phyloP scores from a whole-genome alignment of 2,797 vertebrate genomes.

The Anableps anableps region DNA sequence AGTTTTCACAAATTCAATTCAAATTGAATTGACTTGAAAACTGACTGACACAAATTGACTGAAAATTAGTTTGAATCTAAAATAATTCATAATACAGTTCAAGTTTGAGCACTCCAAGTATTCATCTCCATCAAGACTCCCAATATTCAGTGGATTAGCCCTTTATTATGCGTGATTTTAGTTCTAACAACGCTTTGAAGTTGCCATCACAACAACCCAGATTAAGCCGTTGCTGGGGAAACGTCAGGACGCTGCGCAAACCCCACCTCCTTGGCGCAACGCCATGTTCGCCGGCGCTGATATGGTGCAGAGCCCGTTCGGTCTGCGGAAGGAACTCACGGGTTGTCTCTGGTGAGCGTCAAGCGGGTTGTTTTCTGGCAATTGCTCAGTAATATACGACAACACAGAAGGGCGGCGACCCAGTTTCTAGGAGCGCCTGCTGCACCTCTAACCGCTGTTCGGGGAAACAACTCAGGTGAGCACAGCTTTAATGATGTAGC shows the following conservation, averaged over 20 bases:
- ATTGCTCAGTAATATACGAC: neutral
- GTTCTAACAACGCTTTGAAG: neutral
- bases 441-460: neutral
- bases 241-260: neutral
- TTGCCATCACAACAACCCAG: neutral
- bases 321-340: neutral
- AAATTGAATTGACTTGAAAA: too few species aligned
- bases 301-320: neutral
- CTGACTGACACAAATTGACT: too few species aligned
- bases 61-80: neutral
- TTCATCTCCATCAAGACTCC: too few species aligned
- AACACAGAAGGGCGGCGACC: neutral
- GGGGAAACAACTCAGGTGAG: slow-evolving; percentile 21
- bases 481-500: neutral
- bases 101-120: neutral
- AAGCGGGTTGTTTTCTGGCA: neutral
- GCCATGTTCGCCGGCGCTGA: neutral
- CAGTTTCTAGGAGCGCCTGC: neutral
- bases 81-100: neutral
- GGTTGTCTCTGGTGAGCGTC: neutral
- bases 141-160: too few species aligned
- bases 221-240: neutral
- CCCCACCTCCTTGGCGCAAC: neutral
- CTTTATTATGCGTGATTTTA: neutral
- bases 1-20: too few species aligned